Evolutionary conservation across 2,888 invertebrate species (phyloP), one percentile per base, ranked within the genome.

Genomic region (Sinopyrophorus schimmeli): DNA sequence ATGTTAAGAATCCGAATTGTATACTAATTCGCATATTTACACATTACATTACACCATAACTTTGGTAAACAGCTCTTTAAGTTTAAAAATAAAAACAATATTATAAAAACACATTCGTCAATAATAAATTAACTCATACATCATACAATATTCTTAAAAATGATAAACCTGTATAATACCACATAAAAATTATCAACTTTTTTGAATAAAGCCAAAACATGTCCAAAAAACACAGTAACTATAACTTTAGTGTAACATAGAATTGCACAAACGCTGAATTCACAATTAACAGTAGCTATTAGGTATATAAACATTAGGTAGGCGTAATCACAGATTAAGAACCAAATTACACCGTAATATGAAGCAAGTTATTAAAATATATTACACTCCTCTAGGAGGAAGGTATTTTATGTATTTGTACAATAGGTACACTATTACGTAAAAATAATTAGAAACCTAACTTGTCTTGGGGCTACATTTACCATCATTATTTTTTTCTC

Each of bases 321-420:
- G 66, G 69, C 66, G 68, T 69, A 71, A 72, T 71, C 72, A 71
- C 72, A 72, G 71, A 66, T 69, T 64, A 68, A 66, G 63, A 63
- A 65, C 43, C 66, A 65, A 67, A 62, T 60, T 59, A 64, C 58
- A 61, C 54, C 54, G 49, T 57, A 57, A 53, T 50, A 59, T 59
- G 52, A 63, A 62, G 63, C 61, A 57, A 64, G 59, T 58, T 65
- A 64, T 58, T 63, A 63, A 63, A 62, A 61, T 62, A 62, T 61
- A 60, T 52, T 57, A 55, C 58, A 55, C 38, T 47, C 59, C 57
- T 55, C 55, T 55, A 53, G 26, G 57, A 57, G 59, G 59, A 50
- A 53, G 52, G 49, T 55, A 47, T 55, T 48, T 54, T 51, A 47
- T 54, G 30, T 58, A 51, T 59, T 56, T 59, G 54, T 54, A 59